phyloP scores from a whole-genome alignment of 2,113 vertebrate species.

The Ornithorhynchus anatinus region DNA sequence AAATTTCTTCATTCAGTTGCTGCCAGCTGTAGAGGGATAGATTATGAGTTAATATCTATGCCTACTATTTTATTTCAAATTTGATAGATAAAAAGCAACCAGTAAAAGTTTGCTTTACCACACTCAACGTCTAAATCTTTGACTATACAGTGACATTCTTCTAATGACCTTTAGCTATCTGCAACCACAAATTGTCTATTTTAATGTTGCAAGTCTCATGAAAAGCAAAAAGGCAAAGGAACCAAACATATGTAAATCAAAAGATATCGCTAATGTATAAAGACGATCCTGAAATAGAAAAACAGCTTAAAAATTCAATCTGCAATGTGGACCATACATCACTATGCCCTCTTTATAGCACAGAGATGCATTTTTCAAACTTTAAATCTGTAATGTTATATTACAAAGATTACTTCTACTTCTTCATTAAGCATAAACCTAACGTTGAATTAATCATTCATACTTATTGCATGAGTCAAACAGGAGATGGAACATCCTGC shows the following conservation, averaged over 20 bases:
- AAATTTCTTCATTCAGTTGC: neutral
- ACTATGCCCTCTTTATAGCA: neutral
- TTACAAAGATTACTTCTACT: slow-evolving; percentile 12
- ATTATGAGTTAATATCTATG: neutral
- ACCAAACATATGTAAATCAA: neutral
- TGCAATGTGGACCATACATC: neutral
- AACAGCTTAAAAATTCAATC: neutral
- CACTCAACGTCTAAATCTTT: neutral
- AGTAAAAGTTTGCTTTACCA: neutral
- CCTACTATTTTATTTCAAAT: neutral
- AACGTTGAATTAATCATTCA: slow-evolving; percentile 53
- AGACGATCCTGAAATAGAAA: neutral
- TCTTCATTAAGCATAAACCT: slow-evolving; percentile 29
- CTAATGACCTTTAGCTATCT: neutral
- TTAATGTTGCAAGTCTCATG: too few species aligned
- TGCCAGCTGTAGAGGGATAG: neutral
- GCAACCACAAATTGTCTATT: too few species aligned
- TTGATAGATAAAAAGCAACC: neutral
- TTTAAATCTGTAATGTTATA: slow-evolving; percentile 27
- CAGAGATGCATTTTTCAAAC: slow-evolving; percentile 25
- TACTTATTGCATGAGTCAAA: slow-evolving; percentile 14
- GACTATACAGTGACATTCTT: neutral
- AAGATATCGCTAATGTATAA: neutral
- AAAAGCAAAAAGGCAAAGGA: neutral
- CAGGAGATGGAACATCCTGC: slow-evolving; percentile 15